A percentile compares a stretch with the other conserved stretches of the same genome.
Evolutionary conservation across 2,113 vertebrate species (phyloP).

Genomic region (Cynoglossus semilaevis): DNA sequence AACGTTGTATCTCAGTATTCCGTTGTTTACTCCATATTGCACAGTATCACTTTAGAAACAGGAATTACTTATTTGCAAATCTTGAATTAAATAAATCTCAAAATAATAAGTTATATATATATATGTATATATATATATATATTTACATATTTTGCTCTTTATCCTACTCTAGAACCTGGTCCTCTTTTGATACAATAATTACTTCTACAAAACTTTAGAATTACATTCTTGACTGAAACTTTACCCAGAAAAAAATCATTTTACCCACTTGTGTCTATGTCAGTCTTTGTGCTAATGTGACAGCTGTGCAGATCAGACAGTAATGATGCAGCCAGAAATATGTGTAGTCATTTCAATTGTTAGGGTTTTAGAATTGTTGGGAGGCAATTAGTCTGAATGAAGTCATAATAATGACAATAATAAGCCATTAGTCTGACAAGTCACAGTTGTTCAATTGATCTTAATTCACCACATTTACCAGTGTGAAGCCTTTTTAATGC

Average conservation of each 20-base stretch:
- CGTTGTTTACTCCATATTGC: too few species aligned
- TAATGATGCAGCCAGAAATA: conserved; percentile 6
- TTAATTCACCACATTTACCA: conserved; percentile 40
- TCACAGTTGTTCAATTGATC: conserved; percentile 34
- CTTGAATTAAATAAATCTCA: too few species aligned
- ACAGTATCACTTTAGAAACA: too few species aligned
- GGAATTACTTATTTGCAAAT: too few species aligned
- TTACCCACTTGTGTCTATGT: conserved; percentile 5
- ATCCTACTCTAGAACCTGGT: too few species aligned
- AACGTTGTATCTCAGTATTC: too few species aligned
- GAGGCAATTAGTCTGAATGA: conserved; percentile 31
- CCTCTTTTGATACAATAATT: too few species aligned
- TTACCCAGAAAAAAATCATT: conserved; percentile 2
- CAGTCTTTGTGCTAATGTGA: conserved; percentile 12
- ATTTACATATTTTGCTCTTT: too few species aligned
- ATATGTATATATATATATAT: too few species aligned
- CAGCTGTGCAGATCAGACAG: conserved; percentile 8
- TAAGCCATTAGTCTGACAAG: conserved; percentile 26
- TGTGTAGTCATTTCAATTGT: conserved; percentile 20
- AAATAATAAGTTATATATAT: too few species aligned
- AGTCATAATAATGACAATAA: conserved; percentile 18
- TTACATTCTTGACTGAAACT: too few species aligned
- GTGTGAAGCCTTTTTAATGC: conserved; percentile 16
- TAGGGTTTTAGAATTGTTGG: conserved; percentile 12
- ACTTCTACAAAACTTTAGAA: too few species aligned